Evolutionary conservation across 53 echinoderm and acorn worm genomes (phyloP).

Genomic region (Patiria pectinifera): DNA sequence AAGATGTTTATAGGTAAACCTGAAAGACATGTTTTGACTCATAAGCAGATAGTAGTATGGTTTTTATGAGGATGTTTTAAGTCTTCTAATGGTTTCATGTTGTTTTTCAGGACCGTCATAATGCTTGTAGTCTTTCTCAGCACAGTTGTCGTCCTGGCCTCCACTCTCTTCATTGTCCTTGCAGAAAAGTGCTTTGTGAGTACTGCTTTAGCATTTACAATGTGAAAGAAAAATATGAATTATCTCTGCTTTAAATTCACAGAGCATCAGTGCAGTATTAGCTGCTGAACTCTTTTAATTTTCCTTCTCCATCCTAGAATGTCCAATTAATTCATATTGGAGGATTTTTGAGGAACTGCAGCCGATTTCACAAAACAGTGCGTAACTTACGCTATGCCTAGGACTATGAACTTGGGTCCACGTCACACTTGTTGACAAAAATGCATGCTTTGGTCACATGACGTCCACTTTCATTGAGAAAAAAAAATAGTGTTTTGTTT

Average conservation of each 20-base stretch:
- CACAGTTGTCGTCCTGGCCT: slow-evolving; percentile 57
- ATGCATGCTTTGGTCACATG: no score
- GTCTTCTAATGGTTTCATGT: not conserved
- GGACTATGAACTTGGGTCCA: no score
- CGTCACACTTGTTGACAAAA: no score
- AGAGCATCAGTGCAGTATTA: no score
- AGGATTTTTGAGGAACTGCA: not conserved
- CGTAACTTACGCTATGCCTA: no score
- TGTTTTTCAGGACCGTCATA: slow-evolving; percentile 62
- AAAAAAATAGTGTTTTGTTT: no score
- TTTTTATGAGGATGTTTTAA: not conserved
- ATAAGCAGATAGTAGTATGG: not conserved
- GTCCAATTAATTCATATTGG: not conserved
- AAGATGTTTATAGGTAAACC: no score
- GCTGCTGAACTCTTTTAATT: no score
- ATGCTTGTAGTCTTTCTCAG: slow-evolving; percentile 76
- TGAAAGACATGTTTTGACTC: not conserved
- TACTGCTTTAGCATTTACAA: not conserved
- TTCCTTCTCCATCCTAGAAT: no score
- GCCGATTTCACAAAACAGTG: no score
- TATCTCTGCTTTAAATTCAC: no score
- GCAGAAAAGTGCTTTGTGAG: slow-evolving; percentile 95
- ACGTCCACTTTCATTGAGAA: no score
- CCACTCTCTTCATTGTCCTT: slow-evolving; percentile 77
- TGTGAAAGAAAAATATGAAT: not conserved